Percentiles rank a stretch among this genome's conserved stretches.
These are phyloP conservation scores for Caradrina kadenii DNA, from an alignment of 2,888 invertebrate genomes.

Conservation along the genomic window DNA sequence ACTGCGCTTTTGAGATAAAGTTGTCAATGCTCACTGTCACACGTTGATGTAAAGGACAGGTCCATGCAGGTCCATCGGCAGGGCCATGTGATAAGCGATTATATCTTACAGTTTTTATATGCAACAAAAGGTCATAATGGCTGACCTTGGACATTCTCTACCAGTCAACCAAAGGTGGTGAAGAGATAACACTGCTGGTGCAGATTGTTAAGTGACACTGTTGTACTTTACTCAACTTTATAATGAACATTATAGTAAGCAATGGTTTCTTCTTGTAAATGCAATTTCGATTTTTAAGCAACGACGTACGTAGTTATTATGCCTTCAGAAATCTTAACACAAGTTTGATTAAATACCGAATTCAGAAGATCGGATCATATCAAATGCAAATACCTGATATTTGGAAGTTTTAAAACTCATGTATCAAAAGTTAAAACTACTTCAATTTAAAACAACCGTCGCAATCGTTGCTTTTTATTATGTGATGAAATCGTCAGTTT, in stretches of 20 bases:
- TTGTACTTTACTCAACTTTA: too few species aligned
- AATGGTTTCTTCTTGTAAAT: neutral
- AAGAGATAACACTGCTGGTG: too few species aligned
- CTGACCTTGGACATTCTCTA: too few species aligned
- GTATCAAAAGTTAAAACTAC: conserved; percentile 36
- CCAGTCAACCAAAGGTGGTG: too few species aligned
- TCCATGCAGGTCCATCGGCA: neutral
- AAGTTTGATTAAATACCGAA: neutral
- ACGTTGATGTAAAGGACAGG: conserved; percentile 18
- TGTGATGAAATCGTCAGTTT: conserved; percentile 35
- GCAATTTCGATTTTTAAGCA: neutral
- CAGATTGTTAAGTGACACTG: too few species aligned
- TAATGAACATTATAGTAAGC: neutral
- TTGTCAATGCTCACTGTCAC: conserved; percentile 44
- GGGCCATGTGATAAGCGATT: conserved; percentile 17
- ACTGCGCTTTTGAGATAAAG: conserved; percentile 55
- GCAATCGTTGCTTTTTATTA: conserved; percentile 43
- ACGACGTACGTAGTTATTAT: too few species aligned
- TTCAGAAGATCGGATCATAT: conserved; percentile 9
- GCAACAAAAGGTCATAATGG: too few species aligned
- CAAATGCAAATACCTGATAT: conserved; percentile 5
- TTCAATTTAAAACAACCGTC: conserved; percentile 41
- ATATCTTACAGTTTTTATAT: too few species aligned
- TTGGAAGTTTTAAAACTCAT: conserved; percentile 26
- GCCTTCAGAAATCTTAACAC: too few species aligned